A percentile compares a stretch with the other conserved stretches of the same genome.
phyloP scores from a whole-genome alignment of 1,140 invertebrate genomes.

The Augochlora pura region DNA sequence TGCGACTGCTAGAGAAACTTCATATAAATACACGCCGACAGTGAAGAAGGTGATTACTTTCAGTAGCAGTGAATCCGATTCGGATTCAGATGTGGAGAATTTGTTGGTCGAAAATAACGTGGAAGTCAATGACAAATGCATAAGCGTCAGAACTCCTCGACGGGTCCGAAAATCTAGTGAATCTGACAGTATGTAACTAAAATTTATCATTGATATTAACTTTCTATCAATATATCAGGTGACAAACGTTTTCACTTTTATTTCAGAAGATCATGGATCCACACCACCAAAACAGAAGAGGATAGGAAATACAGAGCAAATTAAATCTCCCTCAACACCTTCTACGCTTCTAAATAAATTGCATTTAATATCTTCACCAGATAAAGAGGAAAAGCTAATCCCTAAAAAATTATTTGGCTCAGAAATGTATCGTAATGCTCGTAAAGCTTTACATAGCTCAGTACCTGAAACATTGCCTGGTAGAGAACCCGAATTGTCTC shows the following conservation, averaged over 20 bases:
- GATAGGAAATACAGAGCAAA: slow-evolving; percentile 3
- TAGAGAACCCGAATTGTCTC: slow-evolving; percentile 87
- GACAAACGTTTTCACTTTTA: slow-evolving; percentile 11
- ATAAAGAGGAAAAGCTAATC: slow-evolving; percentile 49
- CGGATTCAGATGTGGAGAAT: slow-evolving; percentile 72
- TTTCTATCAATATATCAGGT: slow-evolving; percentile 4
- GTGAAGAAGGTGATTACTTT: slow-evolving; percentile 73
- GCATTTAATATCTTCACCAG: slow-evolving; percentile 45
- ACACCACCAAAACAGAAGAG: slow-evolving; percentile 69
- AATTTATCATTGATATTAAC: slow-evolving; percentile 6
- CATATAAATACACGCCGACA: slow-evolving; percentile 60
- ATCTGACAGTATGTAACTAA: slow-evolving; percentile 50
- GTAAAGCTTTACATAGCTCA: slow-evolving; percentile 86
- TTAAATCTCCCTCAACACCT: slow-evolving; percentile 62
- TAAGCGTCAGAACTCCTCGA: slow-evolving; percentile 43
- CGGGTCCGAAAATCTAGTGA: slow-evolving; percentile 44
- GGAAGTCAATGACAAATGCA: slow-evolving; percentile 20
- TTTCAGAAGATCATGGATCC: slow-evolving; percentile 23
- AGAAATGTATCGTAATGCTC: slow-evolving; percentile 81
- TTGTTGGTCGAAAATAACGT: slow-evolving; percentile 26
- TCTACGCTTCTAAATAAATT: slow-evolving; percentile 63
- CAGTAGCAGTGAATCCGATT: slow-evolving; percentile 73
- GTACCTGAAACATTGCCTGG: slow-evolving; percentile 86
- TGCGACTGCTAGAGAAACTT: slow-evolving; percentile 56
- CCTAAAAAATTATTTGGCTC: slow-evolving; percentile 67